These are phyloP conservation scores for Hozukius guyotensis DNA, from an alignment of 2,797 vertebrate species.

Conservation along the genomic window DNA sequence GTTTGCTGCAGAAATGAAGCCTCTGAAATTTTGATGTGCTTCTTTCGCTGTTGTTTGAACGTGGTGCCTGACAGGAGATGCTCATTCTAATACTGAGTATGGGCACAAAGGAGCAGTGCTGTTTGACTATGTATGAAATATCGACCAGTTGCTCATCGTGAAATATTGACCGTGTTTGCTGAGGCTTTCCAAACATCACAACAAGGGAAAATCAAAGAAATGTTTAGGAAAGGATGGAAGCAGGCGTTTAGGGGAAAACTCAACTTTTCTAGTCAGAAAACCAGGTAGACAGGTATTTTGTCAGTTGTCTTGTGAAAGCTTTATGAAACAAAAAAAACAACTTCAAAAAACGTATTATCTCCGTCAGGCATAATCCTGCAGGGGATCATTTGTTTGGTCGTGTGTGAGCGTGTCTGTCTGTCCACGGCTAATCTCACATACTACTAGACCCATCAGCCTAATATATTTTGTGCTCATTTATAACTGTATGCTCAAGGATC, in stretches of 20 bases:
- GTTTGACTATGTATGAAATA: constrained; percentile 43
- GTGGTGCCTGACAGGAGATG: neutral
- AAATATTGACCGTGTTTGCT: constrained; percentile 34
- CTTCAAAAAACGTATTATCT: too few species aligned
- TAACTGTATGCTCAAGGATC: neutral
- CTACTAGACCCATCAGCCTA: neutral
- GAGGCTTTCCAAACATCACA: neutral
- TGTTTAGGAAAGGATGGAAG: neutral
- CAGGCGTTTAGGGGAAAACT: too few species aligned
- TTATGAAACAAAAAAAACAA: neutral
- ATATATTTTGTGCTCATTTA: too few species aligned
- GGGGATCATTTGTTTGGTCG: neutral
- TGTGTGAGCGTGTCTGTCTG: neutral
- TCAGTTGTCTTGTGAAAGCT: neutral
- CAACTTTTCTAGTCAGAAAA: neutral
- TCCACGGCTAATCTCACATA: neutral
- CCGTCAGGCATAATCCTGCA: neutral
- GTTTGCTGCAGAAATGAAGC: constrained; percentile 66
- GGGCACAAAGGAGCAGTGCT: neutral
- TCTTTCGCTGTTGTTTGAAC: constrained; percentile 9
- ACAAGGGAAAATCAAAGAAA: neutral
- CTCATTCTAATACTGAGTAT: neutral
- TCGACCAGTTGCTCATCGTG: constrained; percentile 22
- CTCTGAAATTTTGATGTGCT: constrained; percentile 66
- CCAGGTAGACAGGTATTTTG: neutral